Conservation (phyloP, 2,797 vertebrate genomes). For the Lagocephalus sceleratus region DNA sequence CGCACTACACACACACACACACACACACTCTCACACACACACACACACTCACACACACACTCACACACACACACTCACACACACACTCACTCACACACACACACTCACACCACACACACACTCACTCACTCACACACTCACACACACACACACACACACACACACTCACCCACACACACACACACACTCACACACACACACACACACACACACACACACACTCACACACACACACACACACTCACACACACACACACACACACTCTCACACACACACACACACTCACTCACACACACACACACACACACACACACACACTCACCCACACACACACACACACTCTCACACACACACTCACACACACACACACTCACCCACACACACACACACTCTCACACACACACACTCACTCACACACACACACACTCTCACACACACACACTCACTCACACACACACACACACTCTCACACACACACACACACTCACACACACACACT, state of each 20-base stretch:
- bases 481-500: conserved; percentile 31
- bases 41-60: conserved; percentile 33
- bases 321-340: conserved; percentile 47
- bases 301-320: conserved; percentile 41
- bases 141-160: conserved; percentile 35
- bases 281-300: conserved; percentile 55
- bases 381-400: conserved; percentile 52
- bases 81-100: no score
- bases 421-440: conserved; percentile 47
- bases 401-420: conserved; percentile 30
- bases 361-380: conserved; percentile 39
- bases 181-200: conserved; percentile 48
- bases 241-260: conserved; percentile 52
- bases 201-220: conserved; percentile 46
- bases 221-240: conserved; percentile 35
- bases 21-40: conserved; percentile 58
- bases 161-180: conserved; percentile 57
- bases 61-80: conserved; percentile 52
- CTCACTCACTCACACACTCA: conserved; percentile 51
- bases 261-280: conserved; percentile 52
- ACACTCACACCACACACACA: no score
- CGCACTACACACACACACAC: conserved; percentile 57
- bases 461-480: conserved; percentile 54
- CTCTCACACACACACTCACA: conserved; percentile 53
- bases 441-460: conserved; percentile 53